Base-by-base conservation (phyloP, 2,113 vertebrate species). In the Nannospalax galili region DNA sequence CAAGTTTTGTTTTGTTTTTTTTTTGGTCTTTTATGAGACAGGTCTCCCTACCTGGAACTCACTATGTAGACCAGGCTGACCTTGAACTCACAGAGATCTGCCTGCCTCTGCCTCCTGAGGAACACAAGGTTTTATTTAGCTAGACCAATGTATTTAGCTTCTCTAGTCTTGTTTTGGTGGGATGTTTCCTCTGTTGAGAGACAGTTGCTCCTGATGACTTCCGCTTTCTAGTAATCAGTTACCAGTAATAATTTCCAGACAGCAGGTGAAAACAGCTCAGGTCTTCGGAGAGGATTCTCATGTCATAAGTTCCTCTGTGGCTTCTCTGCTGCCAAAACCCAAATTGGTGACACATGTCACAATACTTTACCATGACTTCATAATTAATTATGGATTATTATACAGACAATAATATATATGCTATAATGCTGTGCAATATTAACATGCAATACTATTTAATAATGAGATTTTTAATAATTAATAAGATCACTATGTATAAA, bases 391-490 rank as follows among this genome's bases (percentile, higher is more conserved):
- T 42, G 5, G 35, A 11, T 52, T 69, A 72, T 48, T 69, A 92
- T n/a, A 2, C 8, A 92, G 88, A 86, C 64, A 86, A 88, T 48
- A 88, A 56, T 32, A 96, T 22, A 19, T 5, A 48, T 42, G 65
- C n/a, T 77, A 30, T 35, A 79, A 88, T 81, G 37, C 35, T 56
- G 74, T 48, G 0, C 14, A 24, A 62, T 60, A 94, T 80, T 90
- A 70, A 88, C 82, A 40, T 91, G 40, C 17, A 74, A 37, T 77
- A 35, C 24, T n/a, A 64, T 37, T 58, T 81, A 69, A 78, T 92
- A 72, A 78, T 48, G 60, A 91, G 80, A 85, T 93, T 72, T 88
- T 89, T 58, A 56, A 79, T 80, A 64, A 35, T 67, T 84, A 70
- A 26, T 79, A 37, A 95, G 73, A 85, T 84, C 35, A 64, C 60